Evolutionary conservation across 2,797 vertebrate species (phyloP).

Genomic region (Basileuterus tristriatus): DNA sequence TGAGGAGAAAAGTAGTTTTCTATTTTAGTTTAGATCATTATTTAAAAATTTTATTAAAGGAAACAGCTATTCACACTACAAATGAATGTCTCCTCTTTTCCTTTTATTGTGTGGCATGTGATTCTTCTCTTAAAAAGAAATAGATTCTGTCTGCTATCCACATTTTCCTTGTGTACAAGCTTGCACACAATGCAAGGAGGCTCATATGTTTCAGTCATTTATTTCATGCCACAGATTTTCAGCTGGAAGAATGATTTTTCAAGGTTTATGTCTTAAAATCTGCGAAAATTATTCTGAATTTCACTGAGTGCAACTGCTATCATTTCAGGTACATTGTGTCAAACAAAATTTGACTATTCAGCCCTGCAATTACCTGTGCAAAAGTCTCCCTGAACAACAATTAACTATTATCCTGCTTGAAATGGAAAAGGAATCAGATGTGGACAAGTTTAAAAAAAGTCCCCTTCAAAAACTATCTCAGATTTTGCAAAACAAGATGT

Average conservation of each 20-base stretch:
- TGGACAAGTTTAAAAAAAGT: background rate
- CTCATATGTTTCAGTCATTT: background rate
- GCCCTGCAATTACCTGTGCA: background rate
- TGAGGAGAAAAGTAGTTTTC: background rate
- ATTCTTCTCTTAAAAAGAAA: background rate
- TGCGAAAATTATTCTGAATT: background rate
- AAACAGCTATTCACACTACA: background rate
- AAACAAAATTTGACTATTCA: background rate
- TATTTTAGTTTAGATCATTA: background rate
- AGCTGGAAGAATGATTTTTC: background rate
- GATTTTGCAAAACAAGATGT: background rate
- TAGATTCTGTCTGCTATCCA: background rate
- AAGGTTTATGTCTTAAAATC: background rate
- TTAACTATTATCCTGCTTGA: background rate
- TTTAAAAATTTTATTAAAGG: background rate
- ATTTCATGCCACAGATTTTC: background rate
- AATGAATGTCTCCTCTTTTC: background rate
- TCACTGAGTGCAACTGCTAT: background rate
- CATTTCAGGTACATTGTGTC: background rate
- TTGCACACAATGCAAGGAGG: rapidly evolving
- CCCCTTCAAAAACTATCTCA: background rate
- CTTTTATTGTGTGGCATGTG: background rate
- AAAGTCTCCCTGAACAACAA: background rate
- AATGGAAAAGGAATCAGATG: background rate
- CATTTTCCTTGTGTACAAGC: background rate